phyloP scores from a whole-genome alignment of 2,888 invertebrate species.

The Argynnis bischoffii region DNA sequence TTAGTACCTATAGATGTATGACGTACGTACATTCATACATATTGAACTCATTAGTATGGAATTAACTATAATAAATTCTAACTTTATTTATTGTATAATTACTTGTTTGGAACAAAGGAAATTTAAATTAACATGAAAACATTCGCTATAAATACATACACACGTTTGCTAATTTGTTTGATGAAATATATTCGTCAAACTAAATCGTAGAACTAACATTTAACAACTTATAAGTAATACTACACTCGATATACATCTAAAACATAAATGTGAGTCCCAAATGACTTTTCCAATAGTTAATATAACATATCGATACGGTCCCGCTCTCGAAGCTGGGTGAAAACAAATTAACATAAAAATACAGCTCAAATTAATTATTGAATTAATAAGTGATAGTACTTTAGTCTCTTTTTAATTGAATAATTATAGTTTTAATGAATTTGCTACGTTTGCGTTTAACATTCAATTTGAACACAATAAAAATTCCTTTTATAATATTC shows the following conservation, averaged over 20 bases:
- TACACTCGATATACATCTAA: constrained; percentile 30
- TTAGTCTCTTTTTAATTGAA: neutral
- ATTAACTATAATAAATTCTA: neutral
- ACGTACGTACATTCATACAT: too few relatives aligned
- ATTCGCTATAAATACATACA: neutral
- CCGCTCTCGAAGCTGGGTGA: constrained; percentile 20
- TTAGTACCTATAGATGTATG: too few relatives aligned
- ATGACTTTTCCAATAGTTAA: constrained; percentile 48
- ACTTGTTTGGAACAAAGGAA: constrained; percentile 14
- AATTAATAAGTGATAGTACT: constrained; percentile 11
- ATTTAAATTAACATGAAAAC: neutral
- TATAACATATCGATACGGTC: constrained; percentile 35
- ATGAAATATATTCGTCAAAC: neutral
- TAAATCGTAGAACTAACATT: constrained; percentile 6
- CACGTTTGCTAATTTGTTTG: constrained; percentile 1
- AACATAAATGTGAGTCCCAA: constrained; percentile 40
- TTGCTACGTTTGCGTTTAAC: neutral
- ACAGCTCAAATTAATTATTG: constrained; percentile 9
- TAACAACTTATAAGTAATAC: constrained; percentile 25
- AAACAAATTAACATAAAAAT: constrained; percentile 14
- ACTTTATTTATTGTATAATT: neutral
- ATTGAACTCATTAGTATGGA: neutral
- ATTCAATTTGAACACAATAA: neutral
- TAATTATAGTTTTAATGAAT: constrained; percentile 11
- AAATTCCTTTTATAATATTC: too few relatives aligned